Conservation (phyloP, 2,888 invertebrate genomes). For the Plebejus anna region DNA sequence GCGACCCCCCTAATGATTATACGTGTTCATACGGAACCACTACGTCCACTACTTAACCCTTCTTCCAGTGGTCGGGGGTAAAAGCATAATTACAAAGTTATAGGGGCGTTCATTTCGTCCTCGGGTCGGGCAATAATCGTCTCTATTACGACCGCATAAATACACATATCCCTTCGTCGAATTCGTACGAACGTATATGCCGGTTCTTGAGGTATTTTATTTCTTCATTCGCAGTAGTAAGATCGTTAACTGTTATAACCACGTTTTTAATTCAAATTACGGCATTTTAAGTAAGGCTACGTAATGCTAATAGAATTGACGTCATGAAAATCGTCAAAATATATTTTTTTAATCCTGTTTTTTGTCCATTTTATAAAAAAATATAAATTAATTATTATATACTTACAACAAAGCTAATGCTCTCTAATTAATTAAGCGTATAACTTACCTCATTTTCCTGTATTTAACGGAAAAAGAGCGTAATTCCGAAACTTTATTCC, state of each 20-base stretch:
- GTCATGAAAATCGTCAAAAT: not conserved
- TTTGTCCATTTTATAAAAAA: no score
- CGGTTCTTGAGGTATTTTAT: slow-evolving; percentile 3
- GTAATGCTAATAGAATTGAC: not conserved
- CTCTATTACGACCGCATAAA: slow-evolving; percentile 31
- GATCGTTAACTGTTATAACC: not conserved
- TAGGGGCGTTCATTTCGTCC: slow-evolving; percentile 29
- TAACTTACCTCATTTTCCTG: not conserved
- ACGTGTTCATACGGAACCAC: slow-evolving; percentile 55
- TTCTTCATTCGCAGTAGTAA: slow-evolving; percentile 2
- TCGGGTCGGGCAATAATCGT: slow-evolving; percentile 29
- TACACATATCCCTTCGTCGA: not conserved
- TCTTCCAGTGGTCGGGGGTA: slow-evolving; percentile 39
- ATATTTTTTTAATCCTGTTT: no score
- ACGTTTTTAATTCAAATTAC: not conserved
- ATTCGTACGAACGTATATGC: slow-evolving; percentile 2
- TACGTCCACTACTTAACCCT: slow-evolving; percentile 60
- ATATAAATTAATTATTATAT: not conserved
- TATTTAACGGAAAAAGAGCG: not conserved
- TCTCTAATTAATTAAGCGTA: not conserved
- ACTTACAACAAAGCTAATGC: not conserved
- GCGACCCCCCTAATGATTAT: slow-evolving; percentile 53
- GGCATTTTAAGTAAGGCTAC: not conserved
- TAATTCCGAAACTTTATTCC: not conserved
- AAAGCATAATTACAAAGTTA: slow-evolving; percentile 41